phyloP scores from a whole-genome alignment of 2,113 vertebrate genomes.

The Etia nguti region DNA sequence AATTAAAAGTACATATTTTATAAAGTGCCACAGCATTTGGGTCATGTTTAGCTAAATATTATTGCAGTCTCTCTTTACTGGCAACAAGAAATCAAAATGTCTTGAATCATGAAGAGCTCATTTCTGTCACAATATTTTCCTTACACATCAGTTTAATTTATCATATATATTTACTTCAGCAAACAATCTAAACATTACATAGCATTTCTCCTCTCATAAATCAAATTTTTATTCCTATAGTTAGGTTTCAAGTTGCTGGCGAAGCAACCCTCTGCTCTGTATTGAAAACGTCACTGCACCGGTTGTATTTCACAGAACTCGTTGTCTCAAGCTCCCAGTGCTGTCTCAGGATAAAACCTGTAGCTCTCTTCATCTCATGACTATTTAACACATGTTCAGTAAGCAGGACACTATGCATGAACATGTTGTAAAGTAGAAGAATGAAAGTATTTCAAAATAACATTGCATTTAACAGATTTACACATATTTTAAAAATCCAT shows the following conservation, averaged over 20 bases:
- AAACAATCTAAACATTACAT: not conserved
- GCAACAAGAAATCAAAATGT: not conserved
- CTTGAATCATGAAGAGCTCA: not conserved
- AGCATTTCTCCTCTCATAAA: not conserved
- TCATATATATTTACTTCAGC: not conserved
- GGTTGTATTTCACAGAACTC: not conserved
- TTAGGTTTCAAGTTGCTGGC: not conserved
- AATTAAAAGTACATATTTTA: not conserved
- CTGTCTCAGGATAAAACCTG: not conserved
- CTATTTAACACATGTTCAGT: not conserved
- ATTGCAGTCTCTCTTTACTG: not conserved
- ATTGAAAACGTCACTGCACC: not conserved
- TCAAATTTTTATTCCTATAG: not conserved
- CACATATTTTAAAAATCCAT: not conserved
- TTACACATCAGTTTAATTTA: not conserved
- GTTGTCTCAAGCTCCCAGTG: not conserved
- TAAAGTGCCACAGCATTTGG: not conserved
- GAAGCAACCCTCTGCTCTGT: not conserved
- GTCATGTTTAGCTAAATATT: not conserved
- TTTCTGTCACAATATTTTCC: not conserved
- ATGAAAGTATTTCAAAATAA: not conserved
- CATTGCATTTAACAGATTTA: not conserved
- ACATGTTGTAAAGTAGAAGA: not conserved
- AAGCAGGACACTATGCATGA: not conserved
- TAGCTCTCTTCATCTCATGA: not conserved